Evolutionary conservation across 2,797 vertebrate genomes (phyloP).

Genomic region (Coranthus polyacanthus): DNA sequence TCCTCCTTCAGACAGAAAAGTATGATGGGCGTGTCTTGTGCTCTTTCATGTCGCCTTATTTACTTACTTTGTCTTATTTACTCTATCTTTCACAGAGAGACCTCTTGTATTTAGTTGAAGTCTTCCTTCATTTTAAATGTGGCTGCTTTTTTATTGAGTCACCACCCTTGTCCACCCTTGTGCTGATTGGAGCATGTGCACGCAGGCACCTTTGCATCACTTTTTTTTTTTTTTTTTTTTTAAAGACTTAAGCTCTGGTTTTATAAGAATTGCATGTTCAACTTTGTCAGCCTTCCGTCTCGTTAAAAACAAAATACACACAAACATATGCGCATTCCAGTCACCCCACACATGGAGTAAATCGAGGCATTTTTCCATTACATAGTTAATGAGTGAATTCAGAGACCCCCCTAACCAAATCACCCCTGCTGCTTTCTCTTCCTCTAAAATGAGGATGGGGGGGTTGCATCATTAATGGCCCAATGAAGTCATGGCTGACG

Average conservation of each 20-base stretch:
- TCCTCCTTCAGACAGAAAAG: slow-evolving; percentile 56
- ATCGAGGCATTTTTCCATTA: slow-evolving; percentile 85
- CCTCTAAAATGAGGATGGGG: slow-evolving; percentile 72
- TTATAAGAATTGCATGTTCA: slow-evolving; percentile 71
- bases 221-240: slow-evolving; percentile 22
- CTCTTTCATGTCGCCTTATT: slow-evolving; percentile 61
- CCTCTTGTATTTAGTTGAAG: slow-evolving; percentile 44
- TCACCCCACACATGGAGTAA: slow-evolving; percentile 74
- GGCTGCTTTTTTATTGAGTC: slow-evolving; percentile 63
- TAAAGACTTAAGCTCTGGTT: slow-evolving; percentile 38
- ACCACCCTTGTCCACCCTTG: slow-evolving; percentile 43
- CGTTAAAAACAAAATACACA: slow-evolving; percentile 65
- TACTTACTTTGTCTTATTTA: slow-evolving; percentile 36
- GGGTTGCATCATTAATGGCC: slow-evolving; percentile 75
- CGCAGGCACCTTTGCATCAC: slow-evolving; percentile 29
- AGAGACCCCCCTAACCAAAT: slow-evolving; percentile 47
- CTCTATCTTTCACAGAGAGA: slow-evolving; percentile 20
- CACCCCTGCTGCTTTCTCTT: slow-evolving; percentile 82
- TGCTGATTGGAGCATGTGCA: slow-evolving; percentile 39
- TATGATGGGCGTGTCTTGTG: slow-evolving; percentile 69
- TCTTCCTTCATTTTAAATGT: slow-evolving; percentile 39
- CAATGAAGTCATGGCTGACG: slow-evolving; percentile 79
- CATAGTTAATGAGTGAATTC: slow-evolving; percentile 83
- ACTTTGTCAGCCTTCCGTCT: slow-evolving; percentile 66
- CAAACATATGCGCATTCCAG: slow-evolving; percentile 75